A percentile compares a stretch with the other conserved stretches of the same genome.
phyloP scores from a whole-genome alignment of 1,140 invertebrate genomes.

The Zelostemma sp. region DNA sequence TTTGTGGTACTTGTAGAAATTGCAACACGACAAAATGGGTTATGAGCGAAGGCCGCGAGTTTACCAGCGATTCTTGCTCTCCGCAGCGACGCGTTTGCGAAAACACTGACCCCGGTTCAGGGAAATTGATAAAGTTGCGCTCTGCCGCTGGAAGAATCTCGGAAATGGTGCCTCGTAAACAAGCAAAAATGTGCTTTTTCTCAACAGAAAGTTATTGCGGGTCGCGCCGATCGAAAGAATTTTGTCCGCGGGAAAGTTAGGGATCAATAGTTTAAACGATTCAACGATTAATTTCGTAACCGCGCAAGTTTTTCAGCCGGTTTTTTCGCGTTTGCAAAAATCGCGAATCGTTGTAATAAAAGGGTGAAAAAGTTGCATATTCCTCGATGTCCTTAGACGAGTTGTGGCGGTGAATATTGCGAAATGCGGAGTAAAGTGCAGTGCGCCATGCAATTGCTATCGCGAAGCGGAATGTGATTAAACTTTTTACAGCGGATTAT shows the following conservation, averaged over 20 bases:
- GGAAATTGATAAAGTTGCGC: constrained; percentile 7
- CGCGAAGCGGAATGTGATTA: too few relatives aligned
- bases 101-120: constrained; percentile 39
- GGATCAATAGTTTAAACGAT: too few relatives aligned
- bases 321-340: too few relatives aligned
- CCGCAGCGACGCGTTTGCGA: constrained; percentile 29
- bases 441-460: not conserved
- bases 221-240: too few relatives aligned
- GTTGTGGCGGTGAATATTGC: not conserved
- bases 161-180: constrained; percentile 13
- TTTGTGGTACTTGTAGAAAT: not conserved
- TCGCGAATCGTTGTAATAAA: not conserved
- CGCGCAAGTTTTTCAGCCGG: too few relatives aligned
- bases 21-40: constrained; percentile 37
- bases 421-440: not conserved
- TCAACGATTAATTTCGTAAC: too few relatives aligned
- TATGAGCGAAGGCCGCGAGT: constrained; percentile 31
- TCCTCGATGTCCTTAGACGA: not conserved
- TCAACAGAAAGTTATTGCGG: too few relatives aligned
- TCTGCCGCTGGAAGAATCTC: not conserved
- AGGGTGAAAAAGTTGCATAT: not conserved
- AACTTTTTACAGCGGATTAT: too few relatives aligned
- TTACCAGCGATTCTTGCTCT: constrained; percentile 18
- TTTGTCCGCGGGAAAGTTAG: too few relatives aligned
- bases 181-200: too few relatives aligned